Conservation (phyloP, 1,140 invertebrate species). For the Eriocheir sinensis region DNA sequence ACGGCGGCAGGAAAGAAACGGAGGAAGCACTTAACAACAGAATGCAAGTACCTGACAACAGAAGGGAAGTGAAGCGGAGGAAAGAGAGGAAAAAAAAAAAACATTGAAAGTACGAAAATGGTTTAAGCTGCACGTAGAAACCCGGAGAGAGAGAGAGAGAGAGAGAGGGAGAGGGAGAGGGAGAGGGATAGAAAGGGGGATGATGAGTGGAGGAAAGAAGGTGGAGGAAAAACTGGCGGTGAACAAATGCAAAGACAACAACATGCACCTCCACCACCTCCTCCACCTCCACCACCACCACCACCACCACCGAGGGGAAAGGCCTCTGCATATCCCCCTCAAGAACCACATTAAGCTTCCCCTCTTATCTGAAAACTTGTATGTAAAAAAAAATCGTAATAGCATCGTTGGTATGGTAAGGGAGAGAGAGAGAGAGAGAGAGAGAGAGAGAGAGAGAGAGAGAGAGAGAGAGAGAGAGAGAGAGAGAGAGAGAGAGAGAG, state of each 20-base stretch:
- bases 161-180: not conserved
- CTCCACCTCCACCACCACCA: not conserved
- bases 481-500: constrained; percentile 35
- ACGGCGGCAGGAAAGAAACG: not conserved
- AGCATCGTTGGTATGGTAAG: constrained; percentile 58
- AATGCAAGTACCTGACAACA: constrained; percentile 11
- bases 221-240: not conserved
- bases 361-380: constrained; percentile 69
- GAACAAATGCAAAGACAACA: not conserved
- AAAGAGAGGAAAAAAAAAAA: too few relatives aligned
- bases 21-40: not conserved
- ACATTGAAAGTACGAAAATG: not conserved
- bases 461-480: not conserved
- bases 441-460: not conserved
- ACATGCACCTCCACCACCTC: not conserved
- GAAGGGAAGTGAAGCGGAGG: not conserved
- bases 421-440: constrained; percentile 45
- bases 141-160: not conserved
- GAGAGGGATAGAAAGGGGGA: too few relatives aligned
- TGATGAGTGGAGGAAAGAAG: not conserved
- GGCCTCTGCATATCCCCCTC: constrained; percentile 62
- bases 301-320: constrained; percentile 5
- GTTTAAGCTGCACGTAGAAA: not conserved
- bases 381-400: constrained; percentile 57
- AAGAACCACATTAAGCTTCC: constrained; percentile 61